Base-by-base conservation (phyloP, 2,888 invertebrate species). In the Megalurothrips usitatus region DNA sequence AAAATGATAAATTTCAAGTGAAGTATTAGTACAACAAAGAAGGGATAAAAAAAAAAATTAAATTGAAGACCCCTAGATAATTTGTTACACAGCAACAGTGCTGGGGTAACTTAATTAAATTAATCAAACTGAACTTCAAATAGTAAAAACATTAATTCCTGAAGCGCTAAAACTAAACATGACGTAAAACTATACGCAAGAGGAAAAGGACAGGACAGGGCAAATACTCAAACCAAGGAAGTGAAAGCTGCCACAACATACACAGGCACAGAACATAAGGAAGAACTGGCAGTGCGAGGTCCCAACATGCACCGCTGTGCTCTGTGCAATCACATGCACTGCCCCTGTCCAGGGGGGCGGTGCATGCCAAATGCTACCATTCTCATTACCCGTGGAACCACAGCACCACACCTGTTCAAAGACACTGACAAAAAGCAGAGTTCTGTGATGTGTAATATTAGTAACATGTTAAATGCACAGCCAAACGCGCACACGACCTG, bases 401-500 rank as follows among this genome's bases (percentile, higher is more conserved):
- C 68, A 75, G 68, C 68, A 75, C 68, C 68, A 75, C 12, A 75
- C 68, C 68, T 75, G 68, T 26, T 26, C 26, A 75, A 26, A 26
- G 26, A 75, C 23, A 75, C 68, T 23, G 11, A 75, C 68, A 75
- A 75, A 12, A 75, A 75, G 68, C 68, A 75, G 26, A 75, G 12
- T 75, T 75, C 68, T 75, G 68, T 26, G 9, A 26, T 8, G 26
- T 26, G 23, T 26, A 68, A 75, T 23, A 75, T 75, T 75, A 75
- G 68, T 75, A 23, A 58, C 26, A 75, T 10, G 68, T 75, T 75
- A 75, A 75, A 75, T 75, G 68, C 68, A 75, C 23, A 75, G 68
- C 68, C 68, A 75, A 23, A 75, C 68, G 26, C 68, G 34, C 34
- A 43, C 34, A 43, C 34, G 68, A 75, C 68, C 68, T 75, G 68